Percentiles rank a stretch among this genome's conserved stretches.
Conservation (phyloP, 2,797 vertebrate genomes). For the Danionella dracula region DNA sequence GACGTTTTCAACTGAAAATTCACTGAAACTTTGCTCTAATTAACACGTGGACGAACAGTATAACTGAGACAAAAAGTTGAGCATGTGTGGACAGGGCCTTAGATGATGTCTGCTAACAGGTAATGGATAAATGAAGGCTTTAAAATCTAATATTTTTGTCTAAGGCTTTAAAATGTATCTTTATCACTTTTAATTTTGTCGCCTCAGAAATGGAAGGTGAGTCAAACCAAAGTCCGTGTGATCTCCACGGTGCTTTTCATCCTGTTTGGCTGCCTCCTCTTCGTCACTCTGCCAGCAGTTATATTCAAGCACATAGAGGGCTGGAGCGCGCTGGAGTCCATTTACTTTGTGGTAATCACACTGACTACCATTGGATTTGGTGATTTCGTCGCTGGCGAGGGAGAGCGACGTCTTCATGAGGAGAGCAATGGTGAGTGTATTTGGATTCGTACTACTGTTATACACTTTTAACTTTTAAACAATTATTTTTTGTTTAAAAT, state of each 20-base stretch:
- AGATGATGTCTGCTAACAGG: no score
- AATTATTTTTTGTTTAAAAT: no score
- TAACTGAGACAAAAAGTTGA: no score
- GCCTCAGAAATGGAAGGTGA: constrained; percentile 92
- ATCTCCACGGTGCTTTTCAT: constrained; percentile 96
- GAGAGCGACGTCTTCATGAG: constrained; percentile 22
- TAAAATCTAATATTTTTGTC: no score
- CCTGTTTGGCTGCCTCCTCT: constrained; percentile 92
- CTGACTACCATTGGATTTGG: constrained; percentile 97
- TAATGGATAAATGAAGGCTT: no score
- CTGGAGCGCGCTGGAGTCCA: constrained; percentile 92
- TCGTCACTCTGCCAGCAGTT: constrained; percentile 90
- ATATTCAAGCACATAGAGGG: constrained; percentile 98
- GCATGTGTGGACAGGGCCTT: no score
- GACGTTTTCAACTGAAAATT: no score
- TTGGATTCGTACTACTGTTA: not conserved
- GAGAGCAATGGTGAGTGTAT: constrained; percentile 21
- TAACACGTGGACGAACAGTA: no score
- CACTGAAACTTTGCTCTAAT: no score
- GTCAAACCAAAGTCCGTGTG: constrained; percentile 96
- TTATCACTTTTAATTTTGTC: constrained; percentile 24
- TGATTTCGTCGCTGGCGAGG: constrained; percentile 92
- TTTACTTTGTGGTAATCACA: constrained; percentile 98
- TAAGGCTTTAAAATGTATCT: no score
- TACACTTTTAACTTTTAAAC: no score